phyloP scores from a whole-genome alignment of 2,113 vertebrate genomes.

The Pholis gunnellus region DNA sequence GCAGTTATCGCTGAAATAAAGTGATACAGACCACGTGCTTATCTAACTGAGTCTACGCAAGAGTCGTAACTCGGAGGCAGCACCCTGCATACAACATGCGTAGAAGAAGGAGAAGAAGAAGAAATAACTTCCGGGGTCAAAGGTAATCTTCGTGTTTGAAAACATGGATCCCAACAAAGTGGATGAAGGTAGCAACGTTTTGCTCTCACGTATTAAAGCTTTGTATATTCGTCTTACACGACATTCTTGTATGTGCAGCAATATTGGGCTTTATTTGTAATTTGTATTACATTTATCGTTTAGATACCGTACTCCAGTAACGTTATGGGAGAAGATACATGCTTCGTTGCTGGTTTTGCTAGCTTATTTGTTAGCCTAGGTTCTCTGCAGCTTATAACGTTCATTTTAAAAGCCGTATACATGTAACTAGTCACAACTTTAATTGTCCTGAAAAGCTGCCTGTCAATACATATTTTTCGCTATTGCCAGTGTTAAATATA shows the following conservation, averaged over 20 bases:
- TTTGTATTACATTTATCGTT: neutral
- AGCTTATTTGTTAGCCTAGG: slow-evolving; percentile 37
- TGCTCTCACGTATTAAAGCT: neutral
- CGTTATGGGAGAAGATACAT: neutral
- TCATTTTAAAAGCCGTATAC: neutral
- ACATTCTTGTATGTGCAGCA: fast-evolving
- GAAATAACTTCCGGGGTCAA: slow-evolving; percentile 66
- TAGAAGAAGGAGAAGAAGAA: slow-evolving; percentile 19
- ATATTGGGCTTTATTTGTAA: neutral
- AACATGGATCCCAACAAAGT: slow-evolving; percentile 76
- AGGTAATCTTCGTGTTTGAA: slow-evolving; percentile 59
- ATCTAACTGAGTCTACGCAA: neutral
- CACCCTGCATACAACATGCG: neutral
- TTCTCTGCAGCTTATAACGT: neutral
- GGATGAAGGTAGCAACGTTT: slow-evolving; percentile 54
- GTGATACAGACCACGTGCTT: neutral
- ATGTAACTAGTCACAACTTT: neutral
- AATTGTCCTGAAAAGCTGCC: neutral
- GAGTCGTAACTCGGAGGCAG: neutral
- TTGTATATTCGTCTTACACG: neutral
- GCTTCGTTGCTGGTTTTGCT: neutral
- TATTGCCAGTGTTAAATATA: neutral
- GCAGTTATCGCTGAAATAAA: too few species aligned
- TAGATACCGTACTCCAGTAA: fast-evolving
- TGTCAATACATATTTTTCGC: neutral